phyloP scores from a whole-genome alignment of 30 jellyfish, hydroid and myxozoan genomes.

The Cassiopea xamachana region DNA sequence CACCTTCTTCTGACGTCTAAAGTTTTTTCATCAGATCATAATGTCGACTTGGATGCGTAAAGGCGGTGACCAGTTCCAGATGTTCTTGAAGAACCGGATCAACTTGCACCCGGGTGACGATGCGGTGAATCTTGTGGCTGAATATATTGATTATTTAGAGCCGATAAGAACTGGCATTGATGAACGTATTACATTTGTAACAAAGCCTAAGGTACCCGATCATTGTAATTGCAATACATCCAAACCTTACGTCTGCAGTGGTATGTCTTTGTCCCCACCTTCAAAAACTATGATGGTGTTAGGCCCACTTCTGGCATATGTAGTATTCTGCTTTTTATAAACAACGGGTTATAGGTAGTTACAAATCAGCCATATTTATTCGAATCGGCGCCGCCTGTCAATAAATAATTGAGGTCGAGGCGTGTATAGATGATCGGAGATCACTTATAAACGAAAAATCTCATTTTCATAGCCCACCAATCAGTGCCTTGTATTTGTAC shows the following conservation, averaged over 20 bases:
- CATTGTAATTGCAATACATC: slow-evolving; percentile 47
- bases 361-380: neutral
- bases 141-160: slow-evolving; percentile 53
- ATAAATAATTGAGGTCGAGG: neutral
- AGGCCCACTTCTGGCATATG: slow-evolving; percentile 11
- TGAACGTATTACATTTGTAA: slow-evolving; percentile 82
- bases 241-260: slow-evolving; percentile 60
- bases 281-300: neutral
- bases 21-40: slow-evolving; percentile 39
- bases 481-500: too few species aligned
- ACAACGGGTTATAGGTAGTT: neutral
- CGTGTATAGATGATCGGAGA: too few species aligned
- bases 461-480: too few species aligned
- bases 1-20: neutral
- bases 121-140: slow-evolving; percentile 68
- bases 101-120: slow-evolving; percentile 86
- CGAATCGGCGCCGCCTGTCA: neutral
- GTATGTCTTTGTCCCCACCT: slow-evolving; percentile 73
- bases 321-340: neutral
- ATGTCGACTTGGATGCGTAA: slow-evolving; percentile 79
- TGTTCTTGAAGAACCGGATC: slow-evolving; percentile 60
- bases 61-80: slow-evolving; percentile 85
- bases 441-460: too few species aligned
- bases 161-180: slow-evolving; percentile 80
- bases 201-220: slow-evolving; percentile 49